These are phyloP conservation scores for Styela plicata DNA, from an alignment of 23 tunicate genomes.

Conservation along the genomic window DNA sequence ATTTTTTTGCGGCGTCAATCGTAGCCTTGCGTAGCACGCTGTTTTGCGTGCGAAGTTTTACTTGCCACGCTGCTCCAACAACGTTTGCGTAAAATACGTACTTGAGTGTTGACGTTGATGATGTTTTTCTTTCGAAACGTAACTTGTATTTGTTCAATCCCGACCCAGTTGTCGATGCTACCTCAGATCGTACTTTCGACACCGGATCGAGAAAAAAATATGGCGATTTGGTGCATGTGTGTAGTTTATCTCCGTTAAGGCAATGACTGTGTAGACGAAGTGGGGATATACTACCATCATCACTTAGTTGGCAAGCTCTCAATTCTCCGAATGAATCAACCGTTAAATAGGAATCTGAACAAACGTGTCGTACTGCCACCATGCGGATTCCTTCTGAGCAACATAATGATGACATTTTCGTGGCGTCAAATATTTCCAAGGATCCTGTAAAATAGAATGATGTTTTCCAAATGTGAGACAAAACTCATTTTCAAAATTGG, in stretches of 20 bases:
- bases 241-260: constrained; percentile 8
- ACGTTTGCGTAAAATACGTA: constrained; percentile 17
- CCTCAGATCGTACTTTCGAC: background rate
- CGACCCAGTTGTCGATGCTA: background rate
- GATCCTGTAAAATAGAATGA: constrained; percentile 5
- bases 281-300: no score
- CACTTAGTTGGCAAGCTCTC: constrained; percentile 11
- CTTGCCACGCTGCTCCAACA: background rate
- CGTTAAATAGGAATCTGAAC: constrained; percentile 3
- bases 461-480: background rate
- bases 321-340: constrained; percentile 11
- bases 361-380: constrained; percentile 10
- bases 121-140: constrained; percentile 3
- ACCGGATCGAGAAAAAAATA: constrained; percentile 5
- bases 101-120: background rate
- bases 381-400: background rate
- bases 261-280: constrained; percentile 2
- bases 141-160: background rate
- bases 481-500: background rate
- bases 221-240: constrained; percentile 5
- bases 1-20: background rate
- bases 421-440: constrained; percentile 11
- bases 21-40: background rate
- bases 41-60: constrained; percentile 18
- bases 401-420: background rate